phyloP scores from a whole-genome alignment of 2,797 vertebrate genomes.

The Lutjanus campechanus region DNA sequence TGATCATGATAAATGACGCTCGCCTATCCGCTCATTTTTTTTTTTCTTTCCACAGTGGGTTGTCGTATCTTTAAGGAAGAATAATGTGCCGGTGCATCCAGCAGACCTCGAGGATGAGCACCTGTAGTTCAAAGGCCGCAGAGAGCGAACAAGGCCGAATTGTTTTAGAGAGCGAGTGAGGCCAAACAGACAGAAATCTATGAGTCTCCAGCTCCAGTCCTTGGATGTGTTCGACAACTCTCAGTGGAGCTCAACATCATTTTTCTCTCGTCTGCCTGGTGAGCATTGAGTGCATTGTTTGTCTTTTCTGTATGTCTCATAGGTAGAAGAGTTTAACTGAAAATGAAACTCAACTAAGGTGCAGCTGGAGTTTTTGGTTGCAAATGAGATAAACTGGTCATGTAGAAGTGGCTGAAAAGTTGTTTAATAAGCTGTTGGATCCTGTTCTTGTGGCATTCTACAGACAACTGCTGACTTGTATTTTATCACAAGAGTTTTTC shows the following conservation, averaged over 20 bases:
- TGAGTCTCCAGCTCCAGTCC: slow-evolving; percentile 28
- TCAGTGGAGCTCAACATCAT: slow-evolving; percentile 34
- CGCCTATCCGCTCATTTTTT: slow-evolving; percentile 40
- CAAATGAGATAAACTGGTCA: neutral
- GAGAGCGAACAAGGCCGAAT: slow-evolving; percentile 49
- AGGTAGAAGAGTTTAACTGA: neutral
- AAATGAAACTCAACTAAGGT: neutral
- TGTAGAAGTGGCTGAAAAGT: too few relatives aligned
- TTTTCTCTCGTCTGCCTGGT: slow-evolving; percentile 24
- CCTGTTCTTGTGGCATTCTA: too few relatives aligned
- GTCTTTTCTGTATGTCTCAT: neutral
- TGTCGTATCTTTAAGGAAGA: slow-evolving; percentile 73
- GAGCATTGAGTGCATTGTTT: slow-evolving; percentile 24
- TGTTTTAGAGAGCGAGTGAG: slow-evolving; percentile 47
- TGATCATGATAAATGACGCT: slow-evolving; percentile 72
- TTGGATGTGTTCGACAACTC: slow-evolving; percentile 47
- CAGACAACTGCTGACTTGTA: too few relatives aligned
- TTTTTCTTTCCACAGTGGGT: slow-evolving; percentile 30
- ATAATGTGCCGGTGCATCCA: slow-evolving; percentile 62
- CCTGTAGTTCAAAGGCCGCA: slow-evolving; percentile 62
- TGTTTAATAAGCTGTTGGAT: too few relatives aligned
- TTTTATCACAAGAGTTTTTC: too few relatives aligned
- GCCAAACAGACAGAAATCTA: slow-evolving; percentile 54
- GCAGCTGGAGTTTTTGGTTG: neutral
- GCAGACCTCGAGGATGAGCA: slow-evolving; percentile 64